Base-by-base conservation (phyloP, 37 sponge, comb jelly and placozoan genomes). In the Spongilla lacustris region DNA sequence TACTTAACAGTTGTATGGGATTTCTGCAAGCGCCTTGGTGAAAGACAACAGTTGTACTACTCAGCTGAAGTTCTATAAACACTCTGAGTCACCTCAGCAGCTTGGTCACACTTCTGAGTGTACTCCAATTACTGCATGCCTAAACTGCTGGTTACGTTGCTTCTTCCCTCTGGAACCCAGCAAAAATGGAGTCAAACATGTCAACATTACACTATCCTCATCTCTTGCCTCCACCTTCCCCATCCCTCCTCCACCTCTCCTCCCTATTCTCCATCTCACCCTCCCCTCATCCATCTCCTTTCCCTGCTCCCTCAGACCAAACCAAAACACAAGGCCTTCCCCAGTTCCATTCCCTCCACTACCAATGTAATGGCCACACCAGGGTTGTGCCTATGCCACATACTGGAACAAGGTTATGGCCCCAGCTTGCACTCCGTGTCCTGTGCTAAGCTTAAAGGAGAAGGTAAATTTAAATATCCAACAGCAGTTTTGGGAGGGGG, bases 21-120 rank as follows among this genome's bases (percentile, higher is more conserved):
- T 41, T 21, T 87, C 91, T 67, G 86, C 80, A 9, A 94, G 69
- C 23, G 94, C 85, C 50, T 88, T 87, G n/a, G 94, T 94, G 66
- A 83, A 68, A 37, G 67, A 86, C 79, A 75, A 76, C 69, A 78
- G 83, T 88, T 37, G 67, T 77, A 1, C 49, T 71, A 12, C 12
- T 22, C 0, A 94, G 82, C 83, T 94, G 91, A 2, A 90, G 74
- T 0, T 36, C 76, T 17, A 85, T 85, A 75, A 94, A 9, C 4
- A 79, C 91, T 58, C 30, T 66, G 26, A 14, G 74, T 84, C 32
- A 93, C 83, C 67, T 80, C 86, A 41, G 76, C 66, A 46, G 46
- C 46, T 46, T 46, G 50, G 80, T 68, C 33, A 81, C 32, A 5
- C 70, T n/a, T 1, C 49, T 77, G 49, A 33, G 35, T 3, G 24